Evolutionary conservation across 2,113 vertebrate genomes (phyloP).

Genomic region (Leptocoma aspasia): DNA sequence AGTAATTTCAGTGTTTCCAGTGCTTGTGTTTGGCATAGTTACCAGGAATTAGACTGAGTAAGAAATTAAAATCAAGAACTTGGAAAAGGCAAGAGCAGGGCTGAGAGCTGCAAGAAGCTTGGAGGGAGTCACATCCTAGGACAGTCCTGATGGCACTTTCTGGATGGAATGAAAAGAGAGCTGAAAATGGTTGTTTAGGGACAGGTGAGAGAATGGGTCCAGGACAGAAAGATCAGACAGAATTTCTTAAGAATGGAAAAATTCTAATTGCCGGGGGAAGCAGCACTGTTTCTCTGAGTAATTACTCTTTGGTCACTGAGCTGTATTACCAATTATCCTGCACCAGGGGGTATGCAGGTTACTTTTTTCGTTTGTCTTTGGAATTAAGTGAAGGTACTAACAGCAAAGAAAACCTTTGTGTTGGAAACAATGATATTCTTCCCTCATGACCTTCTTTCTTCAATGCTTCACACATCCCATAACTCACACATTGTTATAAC

Average conservation of each 20-base stretch:
- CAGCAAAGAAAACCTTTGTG: background rate
- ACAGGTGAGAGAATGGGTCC: background rate
- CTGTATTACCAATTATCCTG: background rate
- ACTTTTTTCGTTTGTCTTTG: background rate
- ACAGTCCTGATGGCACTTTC: background rate
- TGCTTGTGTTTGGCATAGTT: background rate
- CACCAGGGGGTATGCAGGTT: background rate
- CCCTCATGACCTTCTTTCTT: background rate
- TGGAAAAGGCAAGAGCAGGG: background rate
- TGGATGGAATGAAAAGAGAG: background rate
- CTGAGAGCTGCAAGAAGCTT: background rate
- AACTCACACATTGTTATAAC: no score
- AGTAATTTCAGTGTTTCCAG: background rate
- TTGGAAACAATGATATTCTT: background rate
- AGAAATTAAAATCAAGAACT: background rate
- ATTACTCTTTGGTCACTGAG: background rate
- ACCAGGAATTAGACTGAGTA: background rate
- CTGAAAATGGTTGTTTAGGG: background rate
- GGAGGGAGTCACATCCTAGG: background rate
- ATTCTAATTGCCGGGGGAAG: background rate
- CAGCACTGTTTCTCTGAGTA: background rate
- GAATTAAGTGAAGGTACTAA: background rate
- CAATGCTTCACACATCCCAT: no score
- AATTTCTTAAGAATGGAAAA: background rate
- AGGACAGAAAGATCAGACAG: background rate